Evolutionary conservation across 2,113 vertebrate species (phyloP).

Genomic region (Campylorhamphus procurvoides): DNA sequence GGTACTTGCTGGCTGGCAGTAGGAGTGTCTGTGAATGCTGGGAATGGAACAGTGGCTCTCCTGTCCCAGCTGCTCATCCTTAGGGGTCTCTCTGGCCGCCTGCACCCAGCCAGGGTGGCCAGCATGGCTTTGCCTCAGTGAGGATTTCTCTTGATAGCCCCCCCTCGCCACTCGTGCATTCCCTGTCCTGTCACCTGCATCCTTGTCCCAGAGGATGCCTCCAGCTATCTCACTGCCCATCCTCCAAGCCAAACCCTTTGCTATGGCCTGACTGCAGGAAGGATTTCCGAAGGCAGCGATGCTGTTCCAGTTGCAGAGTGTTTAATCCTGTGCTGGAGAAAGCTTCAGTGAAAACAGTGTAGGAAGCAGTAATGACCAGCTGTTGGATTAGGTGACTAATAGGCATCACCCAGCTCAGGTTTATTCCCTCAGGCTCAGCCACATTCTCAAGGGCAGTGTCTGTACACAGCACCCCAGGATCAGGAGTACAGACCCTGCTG

Average conservation of each 20-base stretch:
- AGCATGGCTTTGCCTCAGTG: neutral
- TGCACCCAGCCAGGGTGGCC: neutral
- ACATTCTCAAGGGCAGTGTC: neutral
- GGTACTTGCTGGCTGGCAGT: slow-evolving; percentile 86
- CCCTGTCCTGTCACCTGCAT: neutral
- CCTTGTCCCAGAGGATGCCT: neutral
- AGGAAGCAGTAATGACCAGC: neutral
- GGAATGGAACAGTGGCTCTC: slow-evolving; percentile 79
- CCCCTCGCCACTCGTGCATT: rapidly evolving
- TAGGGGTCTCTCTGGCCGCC: neutral
- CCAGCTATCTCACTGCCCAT: neutral
- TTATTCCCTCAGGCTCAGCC: neutral
- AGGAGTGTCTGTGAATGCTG: slow-evolving; percentile 75
- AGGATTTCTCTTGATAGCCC: neutral
- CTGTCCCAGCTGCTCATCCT: slow-evolving; percentile 19
- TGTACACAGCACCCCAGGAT: neutral
- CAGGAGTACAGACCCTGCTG: neutral
- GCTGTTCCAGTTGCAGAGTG: neutral
- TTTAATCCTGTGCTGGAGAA: neutral
- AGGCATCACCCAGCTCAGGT: neutral
- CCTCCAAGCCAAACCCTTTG: neutral
- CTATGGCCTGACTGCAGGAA: neutral
- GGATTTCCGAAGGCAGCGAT: neutral
- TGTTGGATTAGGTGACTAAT: neutral
- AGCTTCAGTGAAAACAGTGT: neutral